phyloP scores from a whole-genome alignment of 2,888 invertebrate genomes.

The Margaritifera margaritifera region DNA sequence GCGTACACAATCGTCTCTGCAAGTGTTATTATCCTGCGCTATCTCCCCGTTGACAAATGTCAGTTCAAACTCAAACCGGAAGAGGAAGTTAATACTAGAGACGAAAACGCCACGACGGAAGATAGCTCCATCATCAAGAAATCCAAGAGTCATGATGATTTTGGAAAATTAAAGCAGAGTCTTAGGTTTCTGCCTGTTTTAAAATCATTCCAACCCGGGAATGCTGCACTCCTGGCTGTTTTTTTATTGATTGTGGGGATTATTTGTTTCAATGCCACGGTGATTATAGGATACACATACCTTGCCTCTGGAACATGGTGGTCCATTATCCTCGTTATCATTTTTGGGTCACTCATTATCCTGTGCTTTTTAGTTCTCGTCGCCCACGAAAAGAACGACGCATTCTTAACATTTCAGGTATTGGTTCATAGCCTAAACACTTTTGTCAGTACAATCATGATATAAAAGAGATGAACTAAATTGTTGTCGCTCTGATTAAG shows the following conservation, averaged over 20 bases:
- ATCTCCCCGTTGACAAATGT: constrained; percentile 75
- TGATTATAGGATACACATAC: constrained; percentile 76
- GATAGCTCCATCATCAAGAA: constrained; percentile 57
- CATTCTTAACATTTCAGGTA: constrained; percentile 72
- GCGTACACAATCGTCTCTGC: constrained; percentile 94
- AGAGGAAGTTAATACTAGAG: constrained; percentile 22
- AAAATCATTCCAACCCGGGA: constrained; percentile 84
- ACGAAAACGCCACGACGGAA: constrained; percentile 40
- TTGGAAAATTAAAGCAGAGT: constrained; percentile 82
- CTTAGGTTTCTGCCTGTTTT: constrained; percentile 85
- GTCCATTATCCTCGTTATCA: constrained; percentile 77
- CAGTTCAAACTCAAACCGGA: constrained; percentile 70
- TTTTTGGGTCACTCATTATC: constrained; percentile 61
- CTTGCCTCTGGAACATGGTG: constrained; percentile 78
- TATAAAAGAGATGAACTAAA: too few species aligned
- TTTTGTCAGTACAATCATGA: too few species aligned
- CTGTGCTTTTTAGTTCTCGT: constrained; percentile 66
- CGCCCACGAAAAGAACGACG: constrained; percentile 72
- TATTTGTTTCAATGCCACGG: constrained; percentile 72
- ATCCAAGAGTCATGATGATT: constrained; percentile 73
- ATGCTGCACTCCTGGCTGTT: constrained; percentile 80
- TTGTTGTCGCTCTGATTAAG: too few species aligned
- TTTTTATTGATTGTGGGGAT: constrained; percentile 78
- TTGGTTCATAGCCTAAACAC: neutral
- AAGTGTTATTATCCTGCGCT: constrained; percentile 89